Conservation (phyloP, 2,888 invertebrate genomes). For the Campopleginae sp. region DNA sequence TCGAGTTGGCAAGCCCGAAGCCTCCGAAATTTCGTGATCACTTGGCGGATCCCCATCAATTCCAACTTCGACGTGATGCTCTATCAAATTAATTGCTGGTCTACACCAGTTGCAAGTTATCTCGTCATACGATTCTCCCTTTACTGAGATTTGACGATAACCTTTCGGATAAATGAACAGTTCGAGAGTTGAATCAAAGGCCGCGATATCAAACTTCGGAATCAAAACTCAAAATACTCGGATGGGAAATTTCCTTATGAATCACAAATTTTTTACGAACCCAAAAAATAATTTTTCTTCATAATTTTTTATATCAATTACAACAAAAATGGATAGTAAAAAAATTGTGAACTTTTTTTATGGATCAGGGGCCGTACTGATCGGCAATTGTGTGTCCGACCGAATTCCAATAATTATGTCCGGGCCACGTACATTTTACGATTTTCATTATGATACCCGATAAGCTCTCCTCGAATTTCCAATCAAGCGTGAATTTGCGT, state of each 20-base stretch:
- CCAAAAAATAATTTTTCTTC: background rate
- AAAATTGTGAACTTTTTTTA: background rate
- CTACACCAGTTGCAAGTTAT: conserved; percentile 1
- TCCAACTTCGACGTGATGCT: conserved; percentile 35
- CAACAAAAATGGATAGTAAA: background rate
- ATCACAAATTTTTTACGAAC: no score
- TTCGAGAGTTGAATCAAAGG: no score
- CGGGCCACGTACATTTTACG: background rate
- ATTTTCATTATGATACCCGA: conserved; percentile 43
- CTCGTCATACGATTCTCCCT: background rate
- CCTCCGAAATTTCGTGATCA: conserved; percentile 25
- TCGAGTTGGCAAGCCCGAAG: conserved; percentile 22
- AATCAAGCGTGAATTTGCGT: conserved; percentile 30
- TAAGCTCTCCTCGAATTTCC: conserved; percentile 15
- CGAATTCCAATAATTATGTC: background rate
- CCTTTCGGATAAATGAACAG: background rate
- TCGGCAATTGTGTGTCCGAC: background rate
- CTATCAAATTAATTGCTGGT: conserved; percentile 43
- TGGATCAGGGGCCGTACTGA: background rate
- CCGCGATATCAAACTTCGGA: no score
- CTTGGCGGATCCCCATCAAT: conserved; percentile 29
- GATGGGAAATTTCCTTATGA: no score
- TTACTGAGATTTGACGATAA: background rate
- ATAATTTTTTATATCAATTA: background rate
- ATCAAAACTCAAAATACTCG: no score